Evolutionary conservation across 2,888 invertebrate genomes (phyloP).

Genomic region (Cyaniris semiargus): DNA sequence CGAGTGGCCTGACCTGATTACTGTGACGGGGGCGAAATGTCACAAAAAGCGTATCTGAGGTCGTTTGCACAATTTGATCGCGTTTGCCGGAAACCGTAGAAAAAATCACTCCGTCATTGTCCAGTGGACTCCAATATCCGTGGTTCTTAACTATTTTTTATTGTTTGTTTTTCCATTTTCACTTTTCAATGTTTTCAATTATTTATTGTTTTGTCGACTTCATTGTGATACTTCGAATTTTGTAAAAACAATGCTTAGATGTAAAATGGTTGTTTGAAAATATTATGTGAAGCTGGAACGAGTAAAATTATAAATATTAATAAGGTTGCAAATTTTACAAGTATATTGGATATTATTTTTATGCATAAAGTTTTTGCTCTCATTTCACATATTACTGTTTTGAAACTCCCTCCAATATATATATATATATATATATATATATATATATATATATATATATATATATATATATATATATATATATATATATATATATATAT

Average conservation of each 20-base stretch:
- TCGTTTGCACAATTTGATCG: slow-evolving; percentile 28
- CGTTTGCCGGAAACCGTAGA: slow-evolving; percentile 18
- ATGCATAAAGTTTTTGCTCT: too few relatives aligned
- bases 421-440: too few relatives aligned
- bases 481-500: too few relatives aligned
- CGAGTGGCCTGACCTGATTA: slow-evolving; percentile 29
- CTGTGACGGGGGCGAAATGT: slow-evolving; percentile 25
- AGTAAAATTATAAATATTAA: too few relatives aligned
- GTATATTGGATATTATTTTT: too few relatives aligned
- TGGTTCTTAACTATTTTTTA: slow-evolving; percentile 16
- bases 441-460: too few relatives aligned
- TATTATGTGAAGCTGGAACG: too few relatives aligned
- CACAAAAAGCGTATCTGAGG: slow-evolving; percentile 30
- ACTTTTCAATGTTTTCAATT: slow-evolving; percentile 15
- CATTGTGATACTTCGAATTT: not conserved
- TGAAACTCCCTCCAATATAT: not conserved
- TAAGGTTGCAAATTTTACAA: too few relatives aligned
- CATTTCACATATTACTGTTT: not conserved
- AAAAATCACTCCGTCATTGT: slow-evolving; percentile 14
- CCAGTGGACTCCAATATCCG: slow-evolving; percentile 13
- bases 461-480: too few relatives aligned
- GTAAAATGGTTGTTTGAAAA: too few relatives aligned
- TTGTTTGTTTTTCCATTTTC: slow-evolving; percentile 10
- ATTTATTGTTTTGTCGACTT: not conserved
- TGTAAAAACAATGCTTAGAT: too few relatives aligned